phyloP scores from a whole-genome alignment of 2,113 vertebrate genomes.

The Sakesphorus luctuosus region DNA sequence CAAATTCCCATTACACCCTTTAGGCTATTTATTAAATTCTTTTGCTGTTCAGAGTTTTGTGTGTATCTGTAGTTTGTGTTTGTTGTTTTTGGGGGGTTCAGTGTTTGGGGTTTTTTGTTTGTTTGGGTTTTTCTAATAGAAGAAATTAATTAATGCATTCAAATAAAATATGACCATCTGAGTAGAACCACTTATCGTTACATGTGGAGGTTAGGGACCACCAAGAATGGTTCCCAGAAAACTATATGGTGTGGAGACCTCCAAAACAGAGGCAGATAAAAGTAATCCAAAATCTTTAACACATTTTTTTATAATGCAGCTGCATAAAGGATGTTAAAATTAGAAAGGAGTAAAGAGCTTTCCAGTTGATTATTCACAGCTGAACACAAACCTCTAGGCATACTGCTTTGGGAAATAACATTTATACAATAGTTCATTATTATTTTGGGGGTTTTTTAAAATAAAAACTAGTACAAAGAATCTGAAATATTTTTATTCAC shows the following conservation, averaged over 20 bases:
- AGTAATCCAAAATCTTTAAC: not conserved
- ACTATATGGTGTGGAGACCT: not conserved
- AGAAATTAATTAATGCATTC: not conserved
- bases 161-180: not conserved
- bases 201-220: not conserved
- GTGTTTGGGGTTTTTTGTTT: not conserved
- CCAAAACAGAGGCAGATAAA: not conserved
- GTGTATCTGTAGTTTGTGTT: not conserved
- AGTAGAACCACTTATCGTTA: not conserved
- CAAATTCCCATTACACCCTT: not conserved
- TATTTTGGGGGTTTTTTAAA: not conserved
- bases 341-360: not conserved
- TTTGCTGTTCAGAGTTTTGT: not conserved
- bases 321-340: not conserved
- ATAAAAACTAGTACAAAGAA: not conserved
- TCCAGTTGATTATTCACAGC: not conserved
- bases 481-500: not conserved
- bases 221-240: not conserved
- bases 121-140: not conserved
- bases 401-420: not conserved
- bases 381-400: not conserved
- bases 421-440: not conserved
- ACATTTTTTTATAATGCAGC: not conserved
- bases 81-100: not conserved
- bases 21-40: not conserved